phyloP scores from a whole-genome alignment of 92 coral and sea anemone genomes.

The Galaxea fascicularis region DNA sequence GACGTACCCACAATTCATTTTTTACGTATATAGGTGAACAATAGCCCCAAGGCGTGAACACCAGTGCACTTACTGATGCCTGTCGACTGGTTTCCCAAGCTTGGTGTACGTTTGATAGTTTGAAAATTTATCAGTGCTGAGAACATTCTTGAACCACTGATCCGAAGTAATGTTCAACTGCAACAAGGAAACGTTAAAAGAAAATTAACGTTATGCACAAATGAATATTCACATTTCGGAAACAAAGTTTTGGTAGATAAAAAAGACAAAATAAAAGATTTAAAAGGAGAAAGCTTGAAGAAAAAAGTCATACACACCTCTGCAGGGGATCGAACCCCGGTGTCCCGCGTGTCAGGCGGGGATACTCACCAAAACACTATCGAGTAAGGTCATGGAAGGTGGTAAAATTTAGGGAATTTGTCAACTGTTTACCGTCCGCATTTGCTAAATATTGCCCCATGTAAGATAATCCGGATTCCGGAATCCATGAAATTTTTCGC shows the following conservation, averaged over 20 bases:
- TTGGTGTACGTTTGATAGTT: conserved; percentile 85
- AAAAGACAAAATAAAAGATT: too few relatives aligned
- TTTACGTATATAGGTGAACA: too few relatives aligned
- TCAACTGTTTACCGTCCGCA: too few relatives aligned
- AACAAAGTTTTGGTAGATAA: too few relatives aligned
- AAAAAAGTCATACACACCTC: conserved; percentile 59
- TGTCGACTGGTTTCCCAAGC: conserved; percentile 72
- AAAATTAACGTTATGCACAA: too few relatives aligned
- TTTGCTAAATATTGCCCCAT: too few relatives aligned
- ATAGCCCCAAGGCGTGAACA: too few relatives aligned
- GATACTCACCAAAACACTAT: conserved; percentile 90
- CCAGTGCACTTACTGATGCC: conserved; percentile 85
- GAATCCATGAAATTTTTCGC: too few relatives aligned
- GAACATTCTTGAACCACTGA: conserved; percentile 89
- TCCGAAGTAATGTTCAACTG: conserved; percentile 77
- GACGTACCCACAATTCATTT: too few relatives aligned
- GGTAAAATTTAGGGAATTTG: not conserved
- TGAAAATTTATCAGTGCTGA: conserved; percentile 93
- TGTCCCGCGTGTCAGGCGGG: conserved; percentile 98
- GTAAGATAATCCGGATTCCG: too few relatives aligned
- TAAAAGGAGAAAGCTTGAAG: not conserved
- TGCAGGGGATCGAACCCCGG: conserved; percentile 98
- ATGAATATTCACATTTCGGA: not conserved
- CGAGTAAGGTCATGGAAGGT: conserved; percentile 49
- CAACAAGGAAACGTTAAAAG: not conserved